phyloP scores from a whole-genome alignment of 2,888 invertebrate species.

The Kuschelorhynchus macadamiae region DNA sequence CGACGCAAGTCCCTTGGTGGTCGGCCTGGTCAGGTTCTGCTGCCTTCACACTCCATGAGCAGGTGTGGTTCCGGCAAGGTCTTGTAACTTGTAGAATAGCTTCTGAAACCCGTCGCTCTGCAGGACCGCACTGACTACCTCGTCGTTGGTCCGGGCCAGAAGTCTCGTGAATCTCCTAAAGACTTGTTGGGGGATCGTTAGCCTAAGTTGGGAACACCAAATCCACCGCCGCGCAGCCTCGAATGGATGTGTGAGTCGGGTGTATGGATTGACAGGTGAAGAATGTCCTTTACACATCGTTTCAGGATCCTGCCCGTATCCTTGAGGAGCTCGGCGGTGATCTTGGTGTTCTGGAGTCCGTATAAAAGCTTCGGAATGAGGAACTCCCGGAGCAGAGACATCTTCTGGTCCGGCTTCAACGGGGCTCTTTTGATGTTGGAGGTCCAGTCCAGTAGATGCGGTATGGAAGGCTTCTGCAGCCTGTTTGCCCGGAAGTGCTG shows the following conservation, averaged over 20 bases:
- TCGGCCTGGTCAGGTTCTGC: neutral
- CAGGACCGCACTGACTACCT: slow-evolving; percentile 20
- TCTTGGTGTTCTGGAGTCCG: slow-evolving; percentile 59
- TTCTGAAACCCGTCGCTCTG: slow-evolving; percentile 13
- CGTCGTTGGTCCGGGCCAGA: slow-evolving; percentile 22
- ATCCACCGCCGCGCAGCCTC: slow-evolving; percentile 52
- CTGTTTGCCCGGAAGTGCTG: slow-evolving; percentile 43
- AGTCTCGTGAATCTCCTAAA: slow-evolving; percentile 35
- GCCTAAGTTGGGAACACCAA: slow-evolving; percentile 54
- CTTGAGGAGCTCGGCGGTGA: slow-evolving; percentile 37
- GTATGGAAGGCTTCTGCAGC: slow-evolving; percentile 36
- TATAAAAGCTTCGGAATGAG: slow-evolving; percentile 63
- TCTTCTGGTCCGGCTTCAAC: slow-evolving; percentile 65
- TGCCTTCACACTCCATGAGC: neutral
- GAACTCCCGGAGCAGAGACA: slow-evolving; percentile 58
- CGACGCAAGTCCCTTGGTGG: slow-evolving; percentile 1
- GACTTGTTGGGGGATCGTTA: slow-evolving; percentile 40
- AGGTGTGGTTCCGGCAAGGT: slow-evolving; percentile 29
- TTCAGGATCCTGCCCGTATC: slow-evolving; percentile 32
- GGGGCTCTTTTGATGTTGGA: slow-evolving; percentile 58
- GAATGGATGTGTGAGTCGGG: slow-evolving; percentile 58
- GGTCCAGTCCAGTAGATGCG: slow-evolving; percentile 48
- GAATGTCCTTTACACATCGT: slow-evolving; percentile 55
- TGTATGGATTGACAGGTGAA: slow-evolving; percentile 70
- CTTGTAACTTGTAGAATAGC: neutral